Base-by-base conservation (phyloP, 1,140 invertebrate species). In the Drosophila funebris region DNA sequence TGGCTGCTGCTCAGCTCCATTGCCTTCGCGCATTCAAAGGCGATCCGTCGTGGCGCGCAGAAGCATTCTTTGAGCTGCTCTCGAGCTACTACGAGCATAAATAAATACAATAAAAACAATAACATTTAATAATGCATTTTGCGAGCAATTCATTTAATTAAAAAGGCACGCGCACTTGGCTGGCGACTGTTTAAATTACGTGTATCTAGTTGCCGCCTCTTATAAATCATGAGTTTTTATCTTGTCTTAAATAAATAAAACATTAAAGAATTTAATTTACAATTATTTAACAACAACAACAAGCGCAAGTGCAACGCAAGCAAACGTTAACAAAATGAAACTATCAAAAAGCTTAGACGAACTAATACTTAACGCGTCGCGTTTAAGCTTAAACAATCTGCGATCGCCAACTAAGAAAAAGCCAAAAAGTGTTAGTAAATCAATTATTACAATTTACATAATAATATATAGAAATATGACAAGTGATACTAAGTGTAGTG, bases 331-430 rank as follows among this genome's bases (percentile, higher is more conserved):
- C 67, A 90, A 78, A 67, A 91, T 91, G 90, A 91, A 91, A 80
- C 56, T 91, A 48, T 90, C 90, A 33, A 91, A 91, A 74, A 91
- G 90, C 73, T 90, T 91, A 3, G 90, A 91, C 50, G 90, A 91
- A 50, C 57, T 91, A 68, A 90, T 91, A 36, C 52, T 91, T 14
- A 91, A 68, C 62, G 90, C 90, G 18, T 90, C 90, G 76, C 90
- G 90, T 29, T 69, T 91, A 39, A 91, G 73, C 57, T 68, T 91
- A 29, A 91, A 90, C 16, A 90, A 90, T 70, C 60, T 91, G 58
- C 82, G 90, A 77, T 88, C 90, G 11, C 88, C 90, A 16, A 54
- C 61, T 13, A 90, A 87, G 69, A 90, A 90, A 46, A 91, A 91
- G 68, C 50, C 53, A 9, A 91, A 91, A 89, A 91, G 72, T 76